Conservation (phyloP, 2,888 invertebrate species). For the Spodoptera exigua region DNA sequence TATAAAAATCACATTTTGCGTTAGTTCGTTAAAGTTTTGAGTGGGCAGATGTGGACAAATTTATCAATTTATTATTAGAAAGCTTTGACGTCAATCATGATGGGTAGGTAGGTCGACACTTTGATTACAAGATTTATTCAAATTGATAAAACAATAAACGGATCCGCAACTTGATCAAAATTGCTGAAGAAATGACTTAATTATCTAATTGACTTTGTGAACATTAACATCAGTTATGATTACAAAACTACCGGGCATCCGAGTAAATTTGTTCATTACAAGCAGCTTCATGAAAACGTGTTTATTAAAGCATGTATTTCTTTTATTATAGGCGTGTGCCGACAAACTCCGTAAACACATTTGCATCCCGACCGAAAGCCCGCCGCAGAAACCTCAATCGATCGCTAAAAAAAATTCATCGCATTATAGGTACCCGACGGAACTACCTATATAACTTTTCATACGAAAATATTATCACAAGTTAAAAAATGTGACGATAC, state of each 20-base stretch:
- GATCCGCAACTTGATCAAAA: slow-evolving; percentile 13
- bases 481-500: slow-evolving; percentile 33
- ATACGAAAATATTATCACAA: slow-evolving; percentile 56
- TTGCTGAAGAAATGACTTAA: slow-evolving; percentile 8
- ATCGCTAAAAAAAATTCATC: slow-evolving; percentile 86
- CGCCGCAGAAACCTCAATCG: slow-evolving; percentile 87
- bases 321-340: slow-evolving; percentile 84
- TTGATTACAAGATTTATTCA: slow-evolving; percentile 26
- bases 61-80: slow-evolving; percentile 45
- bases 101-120: slow-evolving; percentile 19
- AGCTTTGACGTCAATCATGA: slow-evolving; percentile 45
- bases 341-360: slow-evolving; percentile 83
- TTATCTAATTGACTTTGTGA: slow-evolving; percentile 49
- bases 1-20: slow-evolving; percentile 62
- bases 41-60: slow-evolving; percentile 47
- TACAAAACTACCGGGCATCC: slow-evolving; percentile 59
- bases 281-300: slow-evolving; percentile 68
- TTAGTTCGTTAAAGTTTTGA: slow-evolving; percentile 40
- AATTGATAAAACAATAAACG: neutral
- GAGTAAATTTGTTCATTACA: slow-evolving; percentile 65
- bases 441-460: slow-evolving; percentile 78
- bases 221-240: slow-evolving; percentile 54
- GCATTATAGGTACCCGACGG: slow-evolving; percentile 81
- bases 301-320: slow-evolving; percentile 73
- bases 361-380: slow-evolving; percentile 83